A percentile compares a stretch with the other conserved stretches of the same genome.
Conservation (phyloP, 2,113 vertebrate genomes). For the Thryonomys swinderianus region DNA sequence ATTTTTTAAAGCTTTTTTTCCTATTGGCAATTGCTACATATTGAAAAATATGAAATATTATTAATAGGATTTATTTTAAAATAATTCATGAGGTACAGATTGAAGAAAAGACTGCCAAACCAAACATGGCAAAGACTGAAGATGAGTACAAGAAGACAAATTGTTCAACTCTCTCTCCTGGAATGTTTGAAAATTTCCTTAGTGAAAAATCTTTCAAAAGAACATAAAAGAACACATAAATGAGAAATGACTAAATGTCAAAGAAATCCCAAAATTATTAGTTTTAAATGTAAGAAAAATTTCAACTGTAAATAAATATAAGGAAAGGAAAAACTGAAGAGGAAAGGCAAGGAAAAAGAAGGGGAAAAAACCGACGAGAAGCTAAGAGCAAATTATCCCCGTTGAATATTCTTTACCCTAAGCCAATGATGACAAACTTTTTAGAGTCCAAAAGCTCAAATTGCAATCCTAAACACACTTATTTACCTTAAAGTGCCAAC, state of each 20-base stretch:
- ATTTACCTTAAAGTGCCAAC: background rate
- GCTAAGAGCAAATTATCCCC: background rate
- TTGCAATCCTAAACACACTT: background rate
- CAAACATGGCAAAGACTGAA: background rate
- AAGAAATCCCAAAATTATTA: slow-evolving; percentile 52
- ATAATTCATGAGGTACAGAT: background rate
- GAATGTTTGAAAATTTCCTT: slow-evolving; percentile 45
- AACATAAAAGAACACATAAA: slow-evolving; percentile 56
- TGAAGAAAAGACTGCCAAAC: background rate
- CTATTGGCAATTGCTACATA: background rate
- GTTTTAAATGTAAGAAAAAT: background rate
- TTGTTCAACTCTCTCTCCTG: slow-evolving; percentile 21
- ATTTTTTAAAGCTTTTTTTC: no score
- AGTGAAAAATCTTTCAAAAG: slow-evolving; percentile 14
- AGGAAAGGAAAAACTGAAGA: background rate
- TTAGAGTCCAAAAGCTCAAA: background rate
- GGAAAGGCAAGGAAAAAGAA: background rate
- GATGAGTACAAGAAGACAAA: background rate
- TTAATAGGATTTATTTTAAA: slow-evolving; percentile 36
- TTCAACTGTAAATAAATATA: background rate
- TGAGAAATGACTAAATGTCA: slow-evolving; percentile 42
- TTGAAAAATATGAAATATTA: slow-evolving; percentile 29
- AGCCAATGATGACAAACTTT: background rate
- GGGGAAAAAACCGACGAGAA: background rate
- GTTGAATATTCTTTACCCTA: slow-evolving; percentile 5